Evolutionary conservation across 2,888 invertebrate species (phyloP), one percentile per base, ranked within the genome.

Genomic region (Callimorpha dominula): DNA sequence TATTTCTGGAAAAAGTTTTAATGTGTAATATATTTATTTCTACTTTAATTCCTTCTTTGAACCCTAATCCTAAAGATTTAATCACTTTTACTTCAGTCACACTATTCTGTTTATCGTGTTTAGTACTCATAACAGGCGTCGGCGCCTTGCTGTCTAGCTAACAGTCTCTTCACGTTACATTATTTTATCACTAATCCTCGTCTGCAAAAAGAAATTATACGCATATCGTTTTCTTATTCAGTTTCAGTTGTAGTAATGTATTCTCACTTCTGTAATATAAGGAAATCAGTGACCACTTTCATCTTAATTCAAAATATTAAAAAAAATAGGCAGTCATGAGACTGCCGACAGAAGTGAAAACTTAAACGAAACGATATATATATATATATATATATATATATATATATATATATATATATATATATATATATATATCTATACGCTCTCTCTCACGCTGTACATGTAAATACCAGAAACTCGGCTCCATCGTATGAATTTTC

Each of bases 1-100:
- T 75, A 68, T 77, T 83, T 77, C 71, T 77, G 74, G 70, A 52
- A 76, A 80, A 81, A 74, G 62, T 75, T 78, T 82, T 78, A 78
- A 75, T 82, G 69, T 69, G 64, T 69, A 15, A 69, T 49, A 60
- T 31, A 31, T 31, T 31, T 31, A 31, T 31, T 31, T 31, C 31
- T 31, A 4, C 43, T 46, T 46, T 46, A 4, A 46, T 9, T 43
- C 8, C 43, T 43, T 6, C 8, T 43, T 8, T 43, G 43, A 43
- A 43, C 8, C 43, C 43, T 0, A 46, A 46, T 8, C 1, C 9
- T 6, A 8, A 46, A 46, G 3, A 46, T 43, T 43, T 43, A 43
- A 62, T 40, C 31, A 50, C 40, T 31, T 50, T 65, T 65, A 50
- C 65, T 67, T 7, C 17, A 43, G 40, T 7, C 17, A n/a, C n/a